These are phyloP conservation scores for Hemichromis elongatus DNA, from an alignment of 2,113 vertebrate genomes.

Conservation along the genomic window DNA sequence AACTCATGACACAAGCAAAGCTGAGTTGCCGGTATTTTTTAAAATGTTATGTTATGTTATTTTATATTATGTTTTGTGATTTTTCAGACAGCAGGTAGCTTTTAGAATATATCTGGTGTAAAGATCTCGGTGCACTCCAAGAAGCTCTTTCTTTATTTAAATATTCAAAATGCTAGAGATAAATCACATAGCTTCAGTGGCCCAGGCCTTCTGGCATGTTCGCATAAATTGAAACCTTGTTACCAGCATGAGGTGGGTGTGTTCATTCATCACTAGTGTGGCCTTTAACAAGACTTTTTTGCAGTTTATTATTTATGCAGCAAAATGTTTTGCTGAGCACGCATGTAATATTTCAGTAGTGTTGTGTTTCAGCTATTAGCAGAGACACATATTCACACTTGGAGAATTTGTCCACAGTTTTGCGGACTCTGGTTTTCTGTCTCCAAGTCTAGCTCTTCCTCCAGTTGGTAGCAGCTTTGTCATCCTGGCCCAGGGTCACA, in stretches of 20 bases:
- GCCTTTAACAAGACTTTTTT: not conserved
- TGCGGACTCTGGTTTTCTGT: not conserved
- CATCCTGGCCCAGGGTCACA: not conserved
- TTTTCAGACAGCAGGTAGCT: not conserved
- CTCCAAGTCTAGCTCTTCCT: not conserved
- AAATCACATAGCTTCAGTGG: not conserved
- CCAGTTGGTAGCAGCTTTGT: not conserved
- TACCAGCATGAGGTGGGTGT: not conserved
- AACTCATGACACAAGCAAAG: not conserved
- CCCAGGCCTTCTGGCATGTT: no score
- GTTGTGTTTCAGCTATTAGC: not conserved
- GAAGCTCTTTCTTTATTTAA: not conserved
- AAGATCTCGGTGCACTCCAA: not conserved
- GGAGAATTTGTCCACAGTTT: not conserved
- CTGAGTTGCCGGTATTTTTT: not conserved
- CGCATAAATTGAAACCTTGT: not conserved
- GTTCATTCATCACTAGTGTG: not conserved
- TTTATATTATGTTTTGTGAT: not conserved
- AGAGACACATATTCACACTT: not conserved
- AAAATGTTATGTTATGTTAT: not conserved
- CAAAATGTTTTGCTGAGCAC: not conserved
- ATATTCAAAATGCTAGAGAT: not conserved
- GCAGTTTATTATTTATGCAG: not conserved
- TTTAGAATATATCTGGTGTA: accelerated
- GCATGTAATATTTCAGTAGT: not conserved